A percentile compares a stretch with the other conserved stretches of the same genome.
Conservation (phyloP, 2,888 invertebrate species). For the Morpho deidamia region DNA sequence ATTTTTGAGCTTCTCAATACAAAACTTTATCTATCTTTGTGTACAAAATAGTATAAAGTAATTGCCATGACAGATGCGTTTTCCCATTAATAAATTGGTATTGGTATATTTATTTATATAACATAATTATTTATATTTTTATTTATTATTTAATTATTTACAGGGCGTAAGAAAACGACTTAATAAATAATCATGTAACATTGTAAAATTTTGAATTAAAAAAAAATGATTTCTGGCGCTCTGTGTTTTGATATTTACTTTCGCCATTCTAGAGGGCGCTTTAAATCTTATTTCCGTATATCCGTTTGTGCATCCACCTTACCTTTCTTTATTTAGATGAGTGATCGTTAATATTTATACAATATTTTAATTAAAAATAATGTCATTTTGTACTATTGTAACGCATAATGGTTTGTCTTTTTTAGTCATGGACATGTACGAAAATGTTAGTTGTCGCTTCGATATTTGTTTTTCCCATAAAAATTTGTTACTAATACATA, state of each 20-base stretch:
- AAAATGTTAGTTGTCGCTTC: conserved; percentile 8
- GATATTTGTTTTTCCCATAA: conserved; percentile 1
- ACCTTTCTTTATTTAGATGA: conserved; percentile 21
- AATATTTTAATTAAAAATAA: conserved; percentile 9
- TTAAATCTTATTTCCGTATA: conserved; percentile 17
- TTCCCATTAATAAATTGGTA: neutral
- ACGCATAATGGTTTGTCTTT: conserved; percentile 9
- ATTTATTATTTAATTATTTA: conserved; percentile 2
- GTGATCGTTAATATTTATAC: conserved; percentile 17
- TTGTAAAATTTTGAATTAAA: neutral
- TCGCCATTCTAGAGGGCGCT: conserved; percentile 27
- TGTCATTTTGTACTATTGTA: neutral
- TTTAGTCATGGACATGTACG: conserved; percentile 1
- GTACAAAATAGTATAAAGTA: no score
- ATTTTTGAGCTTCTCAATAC: no score
- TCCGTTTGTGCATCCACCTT: conserved; percentile 24
- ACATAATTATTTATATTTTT: neutral
- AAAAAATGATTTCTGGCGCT: conserved; percentile 17
- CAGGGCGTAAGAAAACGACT: conserved; percentile 15
- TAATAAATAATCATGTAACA: neutral
- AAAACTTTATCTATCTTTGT: no score
- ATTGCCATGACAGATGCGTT: conserved; percentile 6
- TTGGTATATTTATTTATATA: neutral
- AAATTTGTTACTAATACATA: neutral
- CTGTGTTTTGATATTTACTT: conserved; percentile 17